phyloP scores from a whole-genome alignment of 53 echinoderm and acorn worm species.

The Mesocentrotus franciscanus region DNA sequence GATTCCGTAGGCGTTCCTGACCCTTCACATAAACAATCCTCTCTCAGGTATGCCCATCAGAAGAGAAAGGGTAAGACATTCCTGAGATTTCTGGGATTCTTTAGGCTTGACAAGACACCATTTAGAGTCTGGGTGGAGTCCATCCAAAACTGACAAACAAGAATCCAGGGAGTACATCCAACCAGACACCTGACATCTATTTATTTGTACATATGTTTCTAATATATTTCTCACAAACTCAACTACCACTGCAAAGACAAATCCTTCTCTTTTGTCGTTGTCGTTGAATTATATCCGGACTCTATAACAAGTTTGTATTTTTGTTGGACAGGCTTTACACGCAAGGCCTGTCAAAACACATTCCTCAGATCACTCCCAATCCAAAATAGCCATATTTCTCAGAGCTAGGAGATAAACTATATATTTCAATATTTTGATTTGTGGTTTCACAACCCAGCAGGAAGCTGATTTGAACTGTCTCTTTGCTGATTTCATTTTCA shows the following conservation, averaged over 20 bases:
- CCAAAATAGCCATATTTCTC: slow-evolving; percentile 53
- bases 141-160: slow-evolving; percentile 18
- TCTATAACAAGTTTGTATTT: slow-evolving; percentile 48
- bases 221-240: slow-evolving; percentile 45
- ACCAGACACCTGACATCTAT: slow-evolving; percentile 48
- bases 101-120: slow-evolving; percentile 21
- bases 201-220: slow-evolving; percentile 52
- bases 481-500: slow-evolving; percentile 52
- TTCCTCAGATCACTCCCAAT: slow-evolving; percentile 58
- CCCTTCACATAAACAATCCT: slow-evolving; percentile 42
- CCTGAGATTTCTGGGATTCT: slow-evolving; percentile 17
- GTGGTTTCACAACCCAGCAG: slow-evolving; percentile 34
- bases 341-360: slow-evolving; percentile 62
- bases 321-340: slow-evolving; percentile 46
- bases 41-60: background rate
- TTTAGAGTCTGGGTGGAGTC: slow-evolving; percentile 45
- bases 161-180: slow-evolving; percentile 11
- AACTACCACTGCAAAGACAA: slow-evolving; percentile 45
- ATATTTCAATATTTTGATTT: slow-evolving; percentile 57
- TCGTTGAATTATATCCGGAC: slow-evolving; percentile 39
- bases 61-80: slow-evolving; percentile 19
- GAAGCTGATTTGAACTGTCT: slow-evolving; percentile 55
- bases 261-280: slow-evolving; percentile 35
- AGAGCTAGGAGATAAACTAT: background rate
- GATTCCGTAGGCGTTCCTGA: slow-evolving; percentile 35